Conservation (phyloP, 2,888 invertebrate species). For the Barypeithes pellucidus region DNA sequence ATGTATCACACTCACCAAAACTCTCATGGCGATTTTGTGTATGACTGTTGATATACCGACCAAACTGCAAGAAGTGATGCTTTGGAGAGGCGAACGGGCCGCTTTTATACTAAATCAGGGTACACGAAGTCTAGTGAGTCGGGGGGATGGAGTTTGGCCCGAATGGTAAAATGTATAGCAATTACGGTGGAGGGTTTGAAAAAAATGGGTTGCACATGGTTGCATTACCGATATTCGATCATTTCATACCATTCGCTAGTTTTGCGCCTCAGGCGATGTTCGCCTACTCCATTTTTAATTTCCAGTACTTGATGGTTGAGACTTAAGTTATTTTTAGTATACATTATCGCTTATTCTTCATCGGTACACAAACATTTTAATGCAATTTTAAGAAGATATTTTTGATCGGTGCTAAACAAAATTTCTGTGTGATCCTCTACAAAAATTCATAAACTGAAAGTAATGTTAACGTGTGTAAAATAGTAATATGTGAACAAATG, state of each 20-base stretch:
- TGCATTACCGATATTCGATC: constrained; percentile 46
- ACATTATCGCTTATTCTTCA: background rate
- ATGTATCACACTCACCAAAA: constrained; percentile 52
- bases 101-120: constrained; percentile 52
- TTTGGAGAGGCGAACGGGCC: constrained; percentile 48
- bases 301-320: constrained; percentile 36
- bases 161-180: constrained; percentile 52
- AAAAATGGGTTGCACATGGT: constrained; percentile 53
- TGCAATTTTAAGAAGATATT: background rate
- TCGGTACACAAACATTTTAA: background rate
- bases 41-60: constrained; percentile 48
- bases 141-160: constrained; percentile 43
- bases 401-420: background rate
- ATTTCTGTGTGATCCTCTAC: background rate
- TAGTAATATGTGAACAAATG: too few relatives aligned
- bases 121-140: constrained; percentile 46
- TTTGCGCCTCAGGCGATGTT: constrained; percentile 43
- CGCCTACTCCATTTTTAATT: constrained; percentile 50
- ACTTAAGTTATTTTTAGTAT: constrained; percentile 23
- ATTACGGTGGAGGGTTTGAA: constrained; percentile 52
- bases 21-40: constrained; percentile 51
- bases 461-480: too few relatives aligned
- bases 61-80: constrained; percentile 56
- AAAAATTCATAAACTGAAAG: too few relatives aligned
- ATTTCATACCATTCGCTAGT: constrained; percentile 31